A percentile compares a stretch with the other conserved stretches of the same genome.
Conservation (phyloP, 2,888 invertebrate species). For the Orgyia antiqua region DNA sequence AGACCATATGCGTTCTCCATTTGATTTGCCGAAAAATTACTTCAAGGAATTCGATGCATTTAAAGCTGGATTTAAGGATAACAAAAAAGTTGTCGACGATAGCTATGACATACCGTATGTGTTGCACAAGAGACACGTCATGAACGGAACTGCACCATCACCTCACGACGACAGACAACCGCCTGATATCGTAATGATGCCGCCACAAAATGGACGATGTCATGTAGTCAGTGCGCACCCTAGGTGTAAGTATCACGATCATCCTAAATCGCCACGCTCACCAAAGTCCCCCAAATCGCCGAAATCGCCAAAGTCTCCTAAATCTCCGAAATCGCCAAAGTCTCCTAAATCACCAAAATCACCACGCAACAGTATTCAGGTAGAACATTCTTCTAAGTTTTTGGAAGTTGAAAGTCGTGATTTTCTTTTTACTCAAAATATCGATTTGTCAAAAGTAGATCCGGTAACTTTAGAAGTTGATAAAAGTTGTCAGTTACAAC, state of each 20-base stretch:
- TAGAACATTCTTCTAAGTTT: constrained; percentile 60
- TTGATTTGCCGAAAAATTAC: constrained; percentile 85
- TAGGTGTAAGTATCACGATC: constrained; percentile 71
- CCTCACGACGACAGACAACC: constrained; percentile 68
- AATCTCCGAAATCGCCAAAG: constrained; percentile 80
- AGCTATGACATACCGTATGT: constrained; percentile 90
- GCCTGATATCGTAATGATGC: constrained; percentile 67
- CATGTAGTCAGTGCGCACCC: constrained; percentile 67
- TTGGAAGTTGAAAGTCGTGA: constrained; percentile 76
- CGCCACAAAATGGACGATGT: constrained; percentile 61
- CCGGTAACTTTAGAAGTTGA: constrained; percentile 85
- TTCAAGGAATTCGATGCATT: constrained; percentile 82
- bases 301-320: constrained; percentile 81
- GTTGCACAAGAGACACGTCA: constrained; percentile 89
- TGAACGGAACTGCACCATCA: constrained; percentile 88
- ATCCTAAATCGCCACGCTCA: constrained; percentile 71
- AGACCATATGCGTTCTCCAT: constrained; percentile 81
- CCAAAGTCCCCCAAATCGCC: constrained; percentile 74
- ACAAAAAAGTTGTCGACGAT: constrained; percentile 64
- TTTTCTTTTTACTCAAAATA: constrained; percentile 86
- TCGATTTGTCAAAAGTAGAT: constrained; percentile 85
- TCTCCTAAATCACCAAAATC: constrained; percentile 78
- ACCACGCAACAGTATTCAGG: constrained; percentile 58
- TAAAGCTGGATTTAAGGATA: constrained; percentile 73
- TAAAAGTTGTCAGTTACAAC: constrained; percentile 80